phyloP scores from a whole-genome alignment of 2,113 vertebrate species.

The Montifringilla adamsi region DNA sequence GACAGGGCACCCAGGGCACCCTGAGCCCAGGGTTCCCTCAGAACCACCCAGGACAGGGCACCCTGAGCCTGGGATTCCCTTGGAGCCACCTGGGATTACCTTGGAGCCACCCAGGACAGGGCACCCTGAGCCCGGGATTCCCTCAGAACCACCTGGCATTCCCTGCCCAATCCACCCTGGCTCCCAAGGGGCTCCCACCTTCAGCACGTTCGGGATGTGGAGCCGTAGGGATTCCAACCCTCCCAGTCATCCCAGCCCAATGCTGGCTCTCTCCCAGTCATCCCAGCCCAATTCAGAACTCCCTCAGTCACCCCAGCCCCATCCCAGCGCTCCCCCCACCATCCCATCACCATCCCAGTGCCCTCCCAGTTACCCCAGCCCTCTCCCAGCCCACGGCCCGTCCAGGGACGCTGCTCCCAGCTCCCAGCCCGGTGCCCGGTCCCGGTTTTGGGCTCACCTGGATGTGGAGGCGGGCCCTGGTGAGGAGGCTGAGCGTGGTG shows the following conservation, averaged over 20 bases:
- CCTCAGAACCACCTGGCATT: neutral
- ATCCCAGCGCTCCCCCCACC: too few relatives aligned
- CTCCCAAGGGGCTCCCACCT: fast-evolving
- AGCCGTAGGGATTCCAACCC: neutral
- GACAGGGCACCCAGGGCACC: too few relatives aligned
- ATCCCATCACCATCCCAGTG: too few relatives aligned
- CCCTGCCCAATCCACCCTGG: neutral
- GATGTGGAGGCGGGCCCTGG: conserved; percentile 90
- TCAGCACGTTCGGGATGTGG: fast-evolving
- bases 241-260: neutral
- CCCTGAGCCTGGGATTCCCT: too few relatives aligned
- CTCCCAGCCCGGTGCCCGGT: fast-evolving
- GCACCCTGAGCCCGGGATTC: neutral
- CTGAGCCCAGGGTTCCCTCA: neutral
- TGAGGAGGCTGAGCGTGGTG: conserved; percentile 92
- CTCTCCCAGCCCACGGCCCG: too few relatives aligned
- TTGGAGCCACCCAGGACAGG: fast-evolving
- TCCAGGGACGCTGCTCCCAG: too few relatives aligned
- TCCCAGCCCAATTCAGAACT: neutral
- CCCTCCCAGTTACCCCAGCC: too few relatives aligned
- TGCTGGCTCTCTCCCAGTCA: fast-evolving
- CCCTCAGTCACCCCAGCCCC: too few relatives aligned
- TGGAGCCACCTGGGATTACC: too few relatives aligned
- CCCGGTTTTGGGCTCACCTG: conserved; percentile 72
- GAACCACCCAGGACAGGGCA: neutral